Evolutionary conservation across 2,113 vertebrate genomes (phyloP).

Genomic region (Campylomormyrus tamandua): DNA sequence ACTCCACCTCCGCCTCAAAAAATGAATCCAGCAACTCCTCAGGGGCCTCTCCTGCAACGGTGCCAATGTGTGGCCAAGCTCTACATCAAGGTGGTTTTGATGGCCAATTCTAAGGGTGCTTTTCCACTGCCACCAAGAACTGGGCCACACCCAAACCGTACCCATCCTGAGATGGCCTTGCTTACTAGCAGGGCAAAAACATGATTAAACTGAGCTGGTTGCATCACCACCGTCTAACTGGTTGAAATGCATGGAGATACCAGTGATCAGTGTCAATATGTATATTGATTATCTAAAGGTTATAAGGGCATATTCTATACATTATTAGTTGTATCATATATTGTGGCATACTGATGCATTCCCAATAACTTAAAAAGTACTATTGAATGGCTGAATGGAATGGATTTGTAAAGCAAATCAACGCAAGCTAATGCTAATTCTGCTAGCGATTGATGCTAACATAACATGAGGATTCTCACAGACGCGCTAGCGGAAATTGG

Average conservation of each 20-base stretch:
- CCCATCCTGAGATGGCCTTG: background rate
- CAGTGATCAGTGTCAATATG: background rate
- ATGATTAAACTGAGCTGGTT: background rate
- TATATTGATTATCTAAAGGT: background rate
- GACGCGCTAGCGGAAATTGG: background rate
- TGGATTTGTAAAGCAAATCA: background rate
- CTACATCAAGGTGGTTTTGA: background rate
- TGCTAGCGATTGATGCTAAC: background rate
- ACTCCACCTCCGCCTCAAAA: slow-evolving; percentile 97
- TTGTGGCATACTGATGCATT: background rate
- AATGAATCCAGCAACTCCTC: slow-evolving; percentile 92
- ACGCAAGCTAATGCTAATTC: background rate
- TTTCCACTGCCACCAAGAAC: background rate
- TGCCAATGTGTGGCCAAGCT: background rate
- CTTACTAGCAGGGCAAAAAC: background rate
- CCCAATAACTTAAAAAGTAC: background rate
- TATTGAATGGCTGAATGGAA: background rate
- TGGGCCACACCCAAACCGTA: background rate
- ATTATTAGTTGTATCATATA: background rate
- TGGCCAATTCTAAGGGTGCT: background rate
- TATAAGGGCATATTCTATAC: background rate
- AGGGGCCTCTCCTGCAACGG: slow-evolving; percentile 63
- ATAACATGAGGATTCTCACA: background rate
- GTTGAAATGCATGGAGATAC: background rate
- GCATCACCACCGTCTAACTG: background rate